phyloP scores from a whole-genome alignment of 2,113 vertebrate genomes.

The Azemiops feae region DNA sequence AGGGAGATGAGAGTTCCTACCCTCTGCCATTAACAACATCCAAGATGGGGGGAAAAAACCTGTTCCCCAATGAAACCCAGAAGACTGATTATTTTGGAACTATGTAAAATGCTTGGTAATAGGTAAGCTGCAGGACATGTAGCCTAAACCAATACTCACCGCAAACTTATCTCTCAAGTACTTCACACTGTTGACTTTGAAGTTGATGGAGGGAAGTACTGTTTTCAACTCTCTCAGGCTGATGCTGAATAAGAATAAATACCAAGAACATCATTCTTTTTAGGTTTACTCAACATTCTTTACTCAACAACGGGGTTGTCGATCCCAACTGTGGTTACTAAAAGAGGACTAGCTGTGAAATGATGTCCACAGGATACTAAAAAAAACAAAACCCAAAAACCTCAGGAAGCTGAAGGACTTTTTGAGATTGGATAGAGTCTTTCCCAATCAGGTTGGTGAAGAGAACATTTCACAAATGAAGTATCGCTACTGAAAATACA shows the following conservation, averaged over 20 bases:
- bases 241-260: conserved; percentile 70
- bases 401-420: not conserved
- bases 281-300: not conserved
- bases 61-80: not conserved
- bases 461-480: not conserved
- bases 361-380: not conserved
- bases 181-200: conserved; percentile 82
- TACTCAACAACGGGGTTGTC: not conserved
- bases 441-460: no score
- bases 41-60: no score
- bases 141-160: conserved; percentile 66
- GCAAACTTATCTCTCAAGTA: conserved; percentile 85
- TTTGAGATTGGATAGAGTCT: not conserved
- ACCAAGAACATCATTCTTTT: not conserved
- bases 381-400: not conserved
- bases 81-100: not conserved
- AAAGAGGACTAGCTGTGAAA: not conserved
- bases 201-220: conserved; percentile 87
- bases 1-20: no score
- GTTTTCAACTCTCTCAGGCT: conserved; percentile 88
- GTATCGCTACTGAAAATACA: not conserved
- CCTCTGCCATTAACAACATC: not conserved
- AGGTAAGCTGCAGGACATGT: not conserved
- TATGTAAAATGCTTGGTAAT: not conserved
- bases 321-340: not conserved